Conservation (phyloP, 2,888 invertebrate genomes). For the Bellardia pandia region DNA sequence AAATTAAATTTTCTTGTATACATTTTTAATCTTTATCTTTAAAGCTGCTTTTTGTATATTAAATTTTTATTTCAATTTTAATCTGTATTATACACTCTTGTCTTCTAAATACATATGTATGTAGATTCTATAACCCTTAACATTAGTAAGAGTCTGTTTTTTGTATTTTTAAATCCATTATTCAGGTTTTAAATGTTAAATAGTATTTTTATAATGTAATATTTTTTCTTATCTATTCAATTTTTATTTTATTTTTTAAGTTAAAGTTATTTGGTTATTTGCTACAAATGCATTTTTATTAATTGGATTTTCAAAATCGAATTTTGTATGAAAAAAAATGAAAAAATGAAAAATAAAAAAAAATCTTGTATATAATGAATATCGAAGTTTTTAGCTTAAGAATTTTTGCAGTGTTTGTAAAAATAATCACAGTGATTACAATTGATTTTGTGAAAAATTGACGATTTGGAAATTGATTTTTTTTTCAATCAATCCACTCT, state of each 20-base stretch:
- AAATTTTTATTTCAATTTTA: slow-evolving; percentile 16
- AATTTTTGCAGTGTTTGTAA: too few species aligned
- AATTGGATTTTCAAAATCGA: slow-evolving; percentile 25
- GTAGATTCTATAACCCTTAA: not conserved
- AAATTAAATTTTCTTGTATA: slow-evolving; percentile 6
- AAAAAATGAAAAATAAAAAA: slow-evolving; percentile 13
- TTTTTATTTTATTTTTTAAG: slow-evolving; percentile 21
- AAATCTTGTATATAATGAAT: not conserved
- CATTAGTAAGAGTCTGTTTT: slow-evolving; percentile 19
- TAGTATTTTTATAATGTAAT: slow-evolving; percentile 53
- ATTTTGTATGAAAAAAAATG: slow-evolving; percentile 9
- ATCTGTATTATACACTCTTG: slow-evolving; percentile 55
- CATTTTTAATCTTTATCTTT: not conserved
- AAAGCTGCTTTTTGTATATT: slow-evolving; percentile 35
- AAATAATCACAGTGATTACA: too few species aligned
- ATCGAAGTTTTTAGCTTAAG: not conserved
- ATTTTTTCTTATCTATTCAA: slow-evolving; percentile 31
- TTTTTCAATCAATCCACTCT: too few species aligned
- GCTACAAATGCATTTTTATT: not conserved
- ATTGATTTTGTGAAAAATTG: too few species aligned
- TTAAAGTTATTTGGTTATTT: slow-evolving; percentile 26
- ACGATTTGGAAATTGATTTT: too few species aligned
- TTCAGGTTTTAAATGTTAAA: slow-evolving; percentile 57
- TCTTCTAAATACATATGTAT: not conserved
- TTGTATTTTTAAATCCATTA: slow-evolving; percentile 36